Conservation (phyloP, 2,797 vertebrate species). For the Anguilla anguilla region DNA sequence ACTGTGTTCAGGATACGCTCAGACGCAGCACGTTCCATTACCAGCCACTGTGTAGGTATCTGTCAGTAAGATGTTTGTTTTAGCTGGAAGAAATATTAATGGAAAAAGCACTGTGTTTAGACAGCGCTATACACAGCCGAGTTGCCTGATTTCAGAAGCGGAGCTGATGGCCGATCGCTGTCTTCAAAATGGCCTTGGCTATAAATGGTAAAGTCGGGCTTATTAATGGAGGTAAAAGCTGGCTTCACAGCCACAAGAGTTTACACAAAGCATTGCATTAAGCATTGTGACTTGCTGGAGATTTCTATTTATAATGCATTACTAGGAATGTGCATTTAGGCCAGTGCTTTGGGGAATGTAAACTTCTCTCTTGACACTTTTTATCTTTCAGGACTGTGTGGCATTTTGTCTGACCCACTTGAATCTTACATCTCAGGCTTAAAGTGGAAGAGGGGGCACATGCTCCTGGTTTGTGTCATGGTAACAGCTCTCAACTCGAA, state of each 20-base stretch:
- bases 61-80: conserved; percentile 35
- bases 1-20: not conserved
- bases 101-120: conserved; percentile 36
- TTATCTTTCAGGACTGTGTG: not conserved
- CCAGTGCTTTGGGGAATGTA: conserved; percentile 19
- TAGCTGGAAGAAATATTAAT: conserved; percentile 35
- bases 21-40: not conserved
- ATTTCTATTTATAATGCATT: conserved; percentile 16
- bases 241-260: conserved; percentile 6
- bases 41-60: conserved; percentile 7
- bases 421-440: not conserved
- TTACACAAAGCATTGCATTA: conserved; percentile 27
- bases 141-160: conserved; percentile 28
- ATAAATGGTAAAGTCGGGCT: conserved; percentile 36
- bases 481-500: not conserved
- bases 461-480: conserved; percentile 26
- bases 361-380: conserved; percentile 16
- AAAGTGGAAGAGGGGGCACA: not conserved
- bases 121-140: conserved; percentile 31
- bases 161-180: conserved; percentile 10
- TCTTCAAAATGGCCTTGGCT: conserved; percentile 29
- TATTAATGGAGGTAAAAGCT: conserved; percentile 16
- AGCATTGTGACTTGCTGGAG: not conserved
- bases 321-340: conserved; percentile 7
- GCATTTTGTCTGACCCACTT: not conserved